phyloP scores from a whole-genome alignment of 2,113 vertebrate genomes.

The Anoura caudifer region DNA sequence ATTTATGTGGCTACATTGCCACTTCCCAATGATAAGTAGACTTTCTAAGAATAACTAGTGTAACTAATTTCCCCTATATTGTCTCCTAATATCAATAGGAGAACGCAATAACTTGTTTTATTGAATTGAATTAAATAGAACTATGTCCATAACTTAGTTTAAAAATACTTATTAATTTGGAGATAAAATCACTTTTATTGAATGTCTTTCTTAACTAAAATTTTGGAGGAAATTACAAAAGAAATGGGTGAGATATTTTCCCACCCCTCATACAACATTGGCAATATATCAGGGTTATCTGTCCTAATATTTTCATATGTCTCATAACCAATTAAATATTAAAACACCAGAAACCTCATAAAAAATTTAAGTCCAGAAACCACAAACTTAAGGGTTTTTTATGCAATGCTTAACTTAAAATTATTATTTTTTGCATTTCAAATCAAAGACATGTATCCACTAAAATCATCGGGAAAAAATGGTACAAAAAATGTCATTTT shows the following conservation, averaged over 20 bases:
- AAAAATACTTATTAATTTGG: neutral
- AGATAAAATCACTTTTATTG: neutral
- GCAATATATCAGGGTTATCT: neutral
- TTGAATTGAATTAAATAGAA: neutral
- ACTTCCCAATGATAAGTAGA: neutral
- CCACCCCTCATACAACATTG: accelerated
- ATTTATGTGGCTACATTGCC: neutral
- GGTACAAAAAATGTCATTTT: too few species aligned
- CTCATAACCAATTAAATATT: neutral
- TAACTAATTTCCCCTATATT: neutral
- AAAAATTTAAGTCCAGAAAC: neutral
- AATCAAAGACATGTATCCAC: neutral
- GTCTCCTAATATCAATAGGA: neutral
- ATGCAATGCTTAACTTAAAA: neutral
- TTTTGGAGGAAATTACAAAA: neutral
- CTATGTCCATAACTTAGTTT: neutral
- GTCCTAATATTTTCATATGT: neutral
- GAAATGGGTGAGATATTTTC: neutral
- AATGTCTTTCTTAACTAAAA: neutral
- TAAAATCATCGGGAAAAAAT: too few species aligned
- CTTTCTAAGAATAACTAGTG: neutral
- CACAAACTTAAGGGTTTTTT: neutral
- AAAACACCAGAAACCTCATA: neutral
- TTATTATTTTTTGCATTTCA: neutral
- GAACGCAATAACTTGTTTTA: neutral